Evolutionary conservation across 1,140 invertebrate genomes (phyloP), one percentile per base, ranked within the genome.

Genomic region (Drosophila setifemur): DNA sequence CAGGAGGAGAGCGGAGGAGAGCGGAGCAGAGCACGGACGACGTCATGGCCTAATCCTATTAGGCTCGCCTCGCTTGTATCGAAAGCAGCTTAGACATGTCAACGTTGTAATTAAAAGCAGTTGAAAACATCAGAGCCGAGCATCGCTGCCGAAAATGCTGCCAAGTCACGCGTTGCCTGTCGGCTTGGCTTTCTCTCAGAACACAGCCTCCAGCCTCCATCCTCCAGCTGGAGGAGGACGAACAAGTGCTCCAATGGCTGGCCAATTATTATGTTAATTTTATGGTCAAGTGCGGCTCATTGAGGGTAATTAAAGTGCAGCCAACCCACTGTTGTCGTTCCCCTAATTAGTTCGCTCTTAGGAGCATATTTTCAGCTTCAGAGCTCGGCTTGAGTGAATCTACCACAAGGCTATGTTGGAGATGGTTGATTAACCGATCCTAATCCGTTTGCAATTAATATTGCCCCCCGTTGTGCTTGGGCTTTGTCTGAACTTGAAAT

Each of bases 71-170:
- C 44, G 78, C 71, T 83, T 85, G 69, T 85, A 83, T 83, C 74
- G 79, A 79, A 78, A 83, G 79, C 79, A 74, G 79, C 79, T 83
- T 83, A 85, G 74, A 85, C 63, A 85, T 83, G 79, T 83, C 79
- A 83, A 79, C 81, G 79, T 72, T 74, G 79, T 83, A 83, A 83
- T 83, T 83, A 83, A 85, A 83, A 85, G 74, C 79, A 79, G 71
- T 75, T 67, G 74, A 85, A 85, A 78, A 85, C 79, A 85, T 85
- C 78, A 73, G 53, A 16, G 40, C 21, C n/a, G n/a, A n/a, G n/a
- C n/a, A n/a, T n/a, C 21, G 35, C 43, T 35, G 23, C 63, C 70
- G 28, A 70, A 78, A 83, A 61, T 53, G 69, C 57, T 78, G 78
- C 64, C 69, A 73, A 78, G 78, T 83, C 78, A 83, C 78, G 78